Conservation (phyloP, 2,888 invertebrate species). For the Lithosia quadra region DNA sequence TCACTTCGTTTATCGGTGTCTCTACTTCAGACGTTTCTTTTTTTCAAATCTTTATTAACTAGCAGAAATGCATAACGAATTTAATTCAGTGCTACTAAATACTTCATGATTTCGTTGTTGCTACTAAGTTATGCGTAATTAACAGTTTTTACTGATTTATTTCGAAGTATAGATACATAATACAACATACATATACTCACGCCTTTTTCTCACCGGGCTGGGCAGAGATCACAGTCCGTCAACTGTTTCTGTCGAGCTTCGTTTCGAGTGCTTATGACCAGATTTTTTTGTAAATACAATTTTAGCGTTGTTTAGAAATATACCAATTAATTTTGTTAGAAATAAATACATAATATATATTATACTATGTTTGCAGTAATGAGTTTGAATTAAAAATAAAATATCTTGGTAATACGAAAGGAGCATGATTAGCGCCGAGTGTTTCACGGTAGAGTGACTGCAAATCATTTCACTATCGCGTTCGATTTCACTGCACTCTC, state of each 20-base stretch:
- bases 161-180: no score
- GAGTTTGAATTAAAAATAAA: neutral
- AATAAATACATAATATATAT: neutral
- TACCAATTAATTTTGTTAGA: no score
- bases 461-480: slow-evolving; percentile 65
- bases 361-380: neutral
- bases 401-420: slow-evolving; percentile 5
- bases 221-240: no score
- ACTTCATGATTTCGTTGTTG: neutral
- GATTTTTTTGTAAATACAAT: no score
- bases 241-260: no score
- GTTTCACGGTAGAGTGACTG: slow-evolving; percentile 54
- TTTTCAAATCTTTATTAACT: neutral
- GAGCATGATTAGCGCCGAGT: slow-evolving; percentile 30
- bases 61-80: neutral
- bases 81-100: neutral
- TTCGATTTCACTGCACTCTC: slow-evolving; percentile 69
- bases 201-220: no score
- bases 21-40: neutral
- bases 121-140: neutral
- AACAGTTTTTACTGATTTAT: slow-evolving; percentile 2
- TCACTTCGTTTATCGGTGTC: neutral
- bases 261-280: no score
- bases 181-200: no score
- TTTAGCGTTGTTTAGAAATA: no score